A percentile compares a stretch with the other conserved stretches of the same genome.
These are phyloP conservation scores for Yponomeuta cagnagella DNA, from an alignment of 2,888 invertebrate genomes.

Conservation along the genomic window DNA sequence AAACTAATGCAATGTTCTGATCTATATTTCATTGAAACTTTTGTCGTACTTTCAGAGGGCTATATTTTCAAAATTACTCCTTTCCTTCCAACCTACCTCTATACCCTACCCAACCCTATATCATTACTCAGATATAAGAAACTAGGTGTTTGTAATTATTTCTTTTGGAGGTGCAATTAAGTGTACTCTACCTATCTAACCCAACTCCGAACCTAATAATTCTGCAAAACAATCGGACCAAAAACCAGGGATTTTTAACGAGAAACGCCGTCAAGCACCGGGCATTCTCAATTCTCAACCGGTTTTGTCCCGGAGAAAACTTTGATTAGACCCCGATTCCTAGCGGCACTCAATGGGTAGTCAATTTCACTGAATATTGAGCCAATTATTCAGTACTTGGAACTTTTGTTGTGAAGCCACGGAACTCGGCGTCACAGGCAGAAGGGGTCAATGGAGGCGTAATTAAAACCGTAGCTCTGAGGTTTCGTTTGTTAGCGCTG, in stretches of 20 bases:
- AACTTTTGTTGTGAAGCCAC: slow-evolving; percentile 57
- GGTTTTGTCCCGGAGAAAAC: slow-evolving; percentile 10
- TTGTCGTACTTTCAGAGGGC: too few species aligned
- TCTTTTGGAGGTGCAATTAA: too few species aligned
- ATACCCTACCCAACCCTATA: too few species aligned
- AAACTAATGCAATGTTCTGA: too few species aligned
- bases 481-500: slow-evolving; percentile 2
- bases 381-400: slow-evolving; percentile 59
- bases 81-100: too few species aligned
- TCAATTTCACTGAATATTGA: slow-evolving; percentile 65
- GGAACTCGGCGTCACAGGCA: slow-evolving; percentile 57
- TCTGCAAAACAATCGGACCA: not conserved
- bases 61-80: too few species aligned
- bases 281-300: not conserved
- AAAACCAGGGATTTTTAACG: slow-evolving; percentile 10
- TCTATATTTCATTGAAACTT: too few species aligned
- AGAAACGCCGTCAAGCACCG: slow-evolving; percentile 3
- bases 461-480: slow-evolving; percentile 53
- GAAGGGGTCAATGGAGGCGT: slow-evolving; percentile 57
- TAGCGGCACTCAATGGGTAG: slow-evolving; percentile 34
- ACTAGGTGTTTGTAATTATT: too few species aligned
- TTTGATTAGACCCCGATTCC: slow-evolving; percentile 15
- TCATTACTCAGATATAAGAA: too few species aligned
- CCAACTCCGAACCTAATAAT: not conserved
- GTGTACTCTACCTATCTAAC: too few species aligned